Conservation (phyloP, 2,797 vertebrate species). For the Lagodon rhomboides region DNA sequence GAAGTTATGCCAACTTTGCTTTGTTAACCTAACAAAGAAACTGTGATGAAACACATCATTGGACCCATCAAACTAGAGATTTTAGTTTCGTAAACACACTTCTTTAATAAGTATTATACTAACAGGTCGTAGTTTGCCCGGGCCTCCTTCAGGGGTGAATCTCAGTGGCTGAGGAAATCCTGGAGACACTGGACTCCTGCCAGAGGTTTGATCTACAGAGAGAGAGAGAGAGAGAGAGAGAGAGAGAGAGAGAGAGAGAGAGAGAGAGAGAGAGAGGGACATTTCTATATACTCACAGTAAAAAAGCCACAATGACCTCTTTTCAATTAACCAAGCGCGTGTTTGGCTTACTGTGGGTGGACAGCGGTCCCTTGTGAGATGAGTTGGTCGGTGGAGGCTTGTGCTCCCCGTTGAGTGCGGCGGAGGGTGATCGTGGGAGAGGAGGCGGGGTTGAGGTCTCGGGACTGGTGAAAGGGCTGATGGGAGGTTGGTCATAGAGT, state of each 20-base stretch:
- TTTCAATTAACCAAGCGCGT: not conserved
- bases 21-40: not conserved
- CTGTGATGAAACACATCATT: not conserved
- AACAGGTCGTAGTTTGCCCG: constrained; percentile 95
- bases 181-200: constrained; percentile 89
- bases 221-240: constrained; percentile 8
- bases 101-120: constrained; percentile 72
- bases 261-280: constrained; percentile 17
- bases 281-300: not conserved
- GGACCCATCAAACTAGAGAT: not conserved
- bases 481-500: constrained; percentile 94
- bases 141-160: constrained; percentile 89
- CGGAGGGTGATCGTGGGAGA: constrained; percentile 92
- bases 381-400: constrained; percentile 77
- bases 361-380: constrained; percentile 75
- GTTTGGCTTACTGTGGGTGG: constrained; percentile 80
- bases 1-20: not conserved
- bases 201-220: constrained; percentile 90
- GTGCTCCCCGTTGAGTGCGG: constrained; percentile 90
- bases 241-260: constrained; percentile 4
- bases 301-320: not conserved
- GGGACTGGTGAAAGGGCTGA: constrained; percentile 92
- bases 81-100: not conserved
- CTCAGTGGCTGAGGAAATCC: constrained; percentile 90
- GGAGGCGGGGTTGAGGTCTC: constrained; percentile 90